Evolutionary conservation across 2,113 vertebrate genomes (phyloP).

Genomic region (Calyptomena viridis): DNA sequence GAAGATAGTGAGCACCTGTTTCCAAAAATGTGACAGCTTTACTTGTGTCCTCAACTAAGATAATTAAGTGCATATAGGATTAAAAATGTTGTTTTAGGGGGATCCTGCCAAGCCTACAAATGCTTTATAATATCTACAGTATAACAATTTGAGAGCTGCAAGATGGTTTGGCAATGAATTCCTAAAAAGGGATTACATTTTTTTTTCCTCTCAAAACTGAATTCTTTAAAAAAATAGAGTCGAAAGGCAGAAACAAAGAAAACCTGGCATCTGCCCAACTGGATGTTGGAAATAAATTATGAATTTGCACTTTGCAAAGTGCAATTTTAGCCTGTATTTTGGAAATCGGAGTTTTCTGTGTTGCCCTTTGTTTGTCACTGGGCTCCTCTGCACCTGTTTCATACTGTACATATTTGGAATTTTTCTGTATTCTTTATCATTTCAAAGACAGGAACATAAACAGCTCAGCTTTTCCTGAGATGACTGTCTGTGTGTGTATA

Average conservation of each 20-base stretch:
- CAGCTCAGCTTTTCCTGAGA: conserved; percentile 54
- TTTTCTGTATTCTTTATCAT: conserved; percentile 47
- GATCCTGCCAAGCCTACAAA: neutral
- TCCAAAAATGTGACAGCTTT: neutral
- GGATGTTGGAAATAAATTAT: neutral
- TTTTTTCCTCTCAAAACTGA: neutral
- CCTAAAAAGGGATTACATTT: neutral
- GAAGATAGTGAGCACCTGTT: neutral
- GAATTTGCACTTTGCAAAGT: neutral
- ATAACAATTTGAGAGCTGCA: neutral
- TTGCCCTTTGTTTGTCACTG: neutral
- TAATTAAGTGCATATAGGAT: neutral
- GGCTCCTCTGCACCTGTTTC: conserved; percentile 47
- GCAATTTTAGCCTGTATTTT: neutral
- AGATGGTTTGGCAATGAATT: neutral
- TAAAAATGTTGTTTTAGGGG: neutral
- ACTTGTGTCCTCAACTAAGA: neutral
- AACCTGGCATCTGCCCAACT: neutral
- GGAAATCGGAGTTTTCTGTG: neutral
- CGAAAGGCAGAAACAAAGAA: neutral
- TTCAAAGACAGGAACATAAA: conserved; percentile 66
- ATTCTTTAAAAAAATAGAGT: neutral
- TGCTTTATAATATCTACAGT: neutral
- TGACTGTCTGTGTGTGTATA: neutral
- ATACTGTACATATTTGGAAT: conserved; percentile 44